phyloP scores from a whole-genome alignment of 2,888 invertebrate species.

The Trachelus troglodyta region DNA sequence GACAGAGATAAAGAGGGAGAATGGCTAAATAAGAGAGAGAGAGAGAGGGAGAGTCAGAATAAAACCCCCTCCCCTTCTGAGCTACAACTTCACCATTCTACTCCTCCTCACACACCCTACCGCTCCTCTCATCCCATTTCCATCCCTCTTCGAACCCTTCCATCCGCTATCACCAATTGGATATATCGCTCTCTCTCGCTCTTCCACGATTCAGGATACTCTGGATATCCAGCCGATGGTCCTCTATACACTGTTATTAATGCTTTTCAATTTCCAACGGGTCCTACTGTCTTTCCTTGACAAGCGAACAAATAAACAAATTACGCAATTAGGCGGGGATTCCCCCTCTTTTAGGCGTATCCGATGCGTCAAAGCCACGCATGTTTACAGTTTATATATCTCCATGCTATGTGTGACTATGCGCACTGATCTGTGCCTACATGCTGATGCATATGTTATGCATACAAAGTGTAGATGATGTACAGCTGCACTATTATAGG shows the following conservation, averaged over 20 bases:
- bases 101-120: conserved; percentile 10
- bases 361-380: conserved; percentile 19
- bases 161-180: conserved; percentile 20
- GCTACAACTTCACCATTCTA: conserved; percentile 20
- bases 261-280: conserved; percentile 58
- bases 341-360: conserved; percentile 32
- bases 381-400: neutral
- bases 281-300: conserved; percentile 39
- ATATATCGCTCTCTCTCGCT: conserved; percentile 22
- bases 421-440: neutral
- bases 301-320: conserved; percentile 50
- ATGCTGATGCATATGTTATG: neutral
- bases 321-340: conserved; percentile 49
- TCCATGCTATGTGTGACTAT: neutral
- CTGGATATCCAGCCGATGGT: conserved; percentile 4
- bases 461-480: neutral
- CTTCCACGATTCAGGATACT: conserved; percentile 9
- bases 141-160: conserved; percentile 31
- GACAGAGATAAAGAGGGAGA: neutral
- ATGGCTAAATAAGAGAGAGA: neutral
- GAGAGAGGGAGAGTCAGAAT: neutral
- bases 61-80: conserved; percentile 20
- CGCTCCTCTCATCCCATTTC: conserved; percentile 23
- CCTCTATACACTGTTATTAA: conserved; percentile 45
- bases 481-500: neutral